Base-by-base conservation (phyloP, 2,797 vertebrate genomes). In the Gymnothorax javanicus region DNA sequence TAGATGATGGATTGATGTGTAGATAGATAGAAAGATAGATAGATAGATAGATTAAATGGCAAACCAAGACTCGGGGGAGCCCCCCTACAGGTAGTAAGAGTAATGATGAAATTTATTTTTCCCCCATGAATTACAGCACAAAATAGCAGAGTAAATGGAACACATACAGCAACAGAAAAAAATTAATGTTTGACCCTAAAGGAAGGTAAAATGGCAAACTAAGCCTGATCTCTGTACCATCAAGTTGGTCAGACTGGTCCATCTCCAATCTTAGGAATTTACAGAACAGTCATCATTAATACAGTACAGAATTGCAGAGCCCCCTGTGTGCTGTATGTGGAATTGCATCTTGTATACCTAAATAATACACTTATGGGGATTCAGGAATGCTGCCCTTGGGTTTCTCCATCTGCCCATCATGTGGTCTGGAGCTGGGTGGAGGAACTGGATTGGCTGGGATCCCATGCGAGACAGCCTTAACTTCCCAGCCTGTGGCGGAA, bases 261-360 rank as follows among this genome's bases (percentile, higher is more conserved):
- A 83, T 3, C 92, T 91, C 90, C 89, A 87, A 50, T 13, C 17
- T 2, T 87, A 0, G 90, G 89, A 94, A 90, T 92, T 94, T 95
- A 92, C 85, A 89, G 94, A 93, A 85, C 90, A 87, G 93, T 92
- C 94, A 0, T 96, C 95, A 96, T 95, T 91, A 87, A 15, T 87
- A 92, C 91, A 93, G 83, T n/a, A 75, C 92, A 88, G 84, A 27
- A 88, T 81, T 89, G 58, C 75, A 81, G 15, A 86, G 83, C 52
- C 57, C n/a, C 71, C 60, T 87, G 59, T n/a, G 50, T 15, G 27
- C 43, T 8, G 23, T 62, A 25, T 67, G 23, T 8, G 59, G 33
- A 79, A 85, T 20, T 8, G 6, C 50, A 27, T 8, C 43, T 57
- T 7, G 60, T 1, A 13, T 23, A 60, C 11, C 60, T 23, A n/a